Base-by-base conservation (phyloP, 1,140 invertebrate genomes). In the Calliopsis andreniformis region DNA sequence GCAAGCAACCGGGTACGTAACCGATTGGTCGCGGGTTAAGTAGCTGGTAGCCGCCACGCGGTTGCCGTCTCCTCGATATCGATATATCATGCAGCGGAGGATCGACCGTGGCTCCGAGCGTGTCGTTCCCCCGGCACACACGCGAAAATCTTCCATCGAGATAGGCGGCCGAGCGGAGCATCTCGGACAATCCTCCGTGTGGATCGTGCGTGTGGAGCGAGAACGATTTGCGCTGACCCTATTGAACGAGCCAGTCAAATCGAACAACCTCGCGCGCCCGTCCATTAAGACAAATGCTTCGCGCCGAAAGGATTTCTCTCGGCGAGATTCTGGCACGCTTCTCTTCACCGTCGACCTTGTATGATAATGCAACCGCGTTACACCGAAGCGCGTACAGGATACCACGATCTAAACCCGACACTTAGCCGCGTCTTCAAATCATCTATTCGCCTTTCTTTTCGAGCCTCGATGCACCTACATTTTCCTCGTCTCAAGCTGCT, bases 1-100 rank as follows among this genome's bases (percentile, higher is more conserved):
- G 76, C 62, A 76, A 67, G 43, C 77, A 61, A 51, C 58, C n/a
- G 62, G 18, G 39, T 45, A 56, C 62, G 51, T 75, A 75, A 67
- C 71, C 71, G 71, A 75, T 75, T 67, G 71, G 51, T 75, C 51
- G 62, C 71, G 63, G 71, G 62, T 75, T 75, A 75, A 75, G 71
- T 67, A 75, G 62, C 71, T 67, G 62, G 49, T 56, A 35, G 49
- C 35, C 28, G 68, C 35, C 58, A 66, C 61, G 61, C 47, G 62
- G 39, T 67, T 75, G 77, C 85, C 85, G 84, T 83, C 77, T 85
- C 72, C 76, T 43, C 69, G 63, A 71, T 43, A 76, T 66, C 81
- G 84, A 83, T 86, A 83, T 86, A 83, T 86, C 82, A 84, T 84
- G 28, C 76, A 14, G 39, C 28, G 10, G 55, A 55, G 5, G 51